phyloP scores from a whole-genome alignment of 2,888 invertebrate genomes.

The Himalopsyche anomala region DNA sequence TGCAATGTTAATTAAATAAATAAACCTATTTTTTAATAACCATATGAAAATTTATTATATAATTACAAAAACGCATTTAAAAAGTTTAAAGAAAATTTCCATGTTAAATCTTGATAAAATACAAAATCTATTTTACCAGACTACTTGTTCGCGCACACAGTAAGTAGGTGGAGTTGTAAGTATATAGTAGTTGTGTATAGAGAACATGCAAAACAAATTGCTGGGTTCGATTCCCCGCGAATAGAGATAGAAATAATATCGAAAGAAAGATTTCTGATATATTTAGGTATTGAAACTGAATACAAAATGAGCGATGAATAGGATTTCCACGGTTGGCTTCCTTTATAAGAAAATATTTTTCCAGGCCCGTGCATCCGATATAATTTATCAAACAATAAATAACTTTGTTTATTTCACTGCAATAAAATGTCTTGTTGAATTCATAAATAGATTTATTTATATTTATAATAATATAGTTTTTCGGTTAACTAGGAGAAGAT shows the following conservation, averaged over 20 bases:
- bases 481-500: too few relatives aligned
- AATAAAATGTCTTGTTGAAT: too few relatives aligned
- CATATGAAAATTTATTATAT: too few relatives aligned
- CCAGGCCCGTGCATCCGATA: background rate
- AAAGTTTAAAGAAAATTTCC: too few relatives aligned
- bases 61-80: too few relatives aligned
- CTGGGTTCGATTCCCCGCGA: constrained; percentile 12
- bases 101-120: background rate
- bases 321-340: constrained; percentile 26
- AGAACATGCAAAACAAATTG: constrained; percentile 26
- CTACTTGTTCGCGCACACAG: background rate
- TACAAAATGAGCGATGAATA: constrained; percentile 29
- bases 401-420: too few relatives aligned
- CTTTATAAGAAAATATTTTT: background rate
- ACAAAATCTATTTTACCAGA: background rate
- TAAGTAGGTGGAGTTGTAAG: background rate
- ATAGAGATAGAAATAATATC: constrained; percentile 20
- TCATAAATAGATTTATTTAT: too few relatives aligned
- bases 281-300: constrained; percentile 31
- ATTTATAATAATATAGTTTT: too few relatives aligned
- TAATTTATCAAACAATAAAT: background rate
- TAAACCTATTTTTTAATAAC: too few relatives aligned
- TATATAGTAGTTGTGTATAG: background rate
- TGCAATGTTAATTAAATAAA: too few relatives aligned
- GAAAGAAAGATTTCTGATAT: constrained; percentile 34